Conservation (phyloP, 2,888 invertebrate species). For the Cheilosia urbana region DNA sequence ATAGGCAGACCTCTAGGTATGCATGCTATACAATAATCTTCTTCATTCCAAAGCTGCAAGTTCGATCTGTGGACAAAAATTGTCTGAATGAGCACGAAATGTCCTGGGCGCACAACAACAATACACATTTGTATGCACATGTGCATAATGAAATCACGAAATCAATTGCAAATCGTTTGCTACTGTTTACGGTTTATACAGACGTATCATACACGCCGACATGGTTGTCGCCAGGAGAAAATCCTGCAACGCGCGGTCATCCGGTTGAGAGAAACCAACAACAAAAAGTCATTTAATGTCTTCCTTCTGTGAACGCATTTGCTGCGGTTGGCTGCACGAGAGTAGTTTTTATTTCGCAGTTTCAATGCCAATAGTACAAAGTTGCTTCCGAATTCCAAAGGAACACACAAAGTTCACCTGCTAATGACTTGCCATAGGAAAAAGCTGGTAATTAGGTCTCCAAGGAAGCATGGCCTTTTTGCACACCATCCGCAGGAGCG, state of each 20-base stretch:
- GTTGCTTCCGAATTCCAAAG: background rate
- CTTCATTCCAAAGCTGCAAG: slow-evolving; percentile 36
- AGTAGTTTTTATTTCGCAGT: slow-evolving; percentile 1
- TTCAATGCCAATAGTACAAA: slow-evolving; percentile 32
- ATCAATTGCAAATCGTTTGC: slow-evolving; percentile 76
- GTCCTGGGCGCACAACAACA: slow-evolving; percentile 35
- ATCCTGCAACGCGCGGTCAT: slow-evolving; percentile 38
- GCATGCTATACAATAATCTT: slow-evolving; percentile 2
- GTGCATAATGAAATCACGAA: slow-evolving; percentile 75
- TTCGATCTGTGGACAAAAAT: slow-evolving; percentile 45
- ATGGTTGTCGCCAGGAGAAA: slow-evolving; percentile 35
- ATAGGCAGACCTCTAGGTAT: background rate
- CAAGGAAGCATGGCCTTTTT: slow-evolving; percentile 8
- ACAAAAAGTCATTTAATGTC: slow-evolving; percentile 47
- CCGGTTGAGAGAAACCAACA: slow-evolving; percentile 4
- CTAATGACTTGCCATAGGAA: slow-evolving; percentile 29
- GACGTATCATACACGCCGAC: slow-evolving; percentile 65
- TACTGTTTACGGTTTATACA: slow-evolving; percentile 68
- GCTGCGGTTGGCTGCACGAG: slow-evolving; percentile 12
- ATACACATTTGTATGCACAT: slow-evolving; percentile 62
- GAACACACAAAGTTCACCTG: background rate
- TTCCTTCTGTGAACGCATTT: slow-evolving; percentile 56
- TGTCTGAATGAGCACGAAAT: slow-evolving; percentile 54
- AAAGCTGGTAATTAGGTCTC: slow-evolving; percentile 27
- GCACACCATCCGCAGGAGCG: slow-evolving; percentile 1